phyloP scores from a whole-genome alignment of 2,888 invertebrate genomes.

The Pogonocherus hispidulus region DNA sequence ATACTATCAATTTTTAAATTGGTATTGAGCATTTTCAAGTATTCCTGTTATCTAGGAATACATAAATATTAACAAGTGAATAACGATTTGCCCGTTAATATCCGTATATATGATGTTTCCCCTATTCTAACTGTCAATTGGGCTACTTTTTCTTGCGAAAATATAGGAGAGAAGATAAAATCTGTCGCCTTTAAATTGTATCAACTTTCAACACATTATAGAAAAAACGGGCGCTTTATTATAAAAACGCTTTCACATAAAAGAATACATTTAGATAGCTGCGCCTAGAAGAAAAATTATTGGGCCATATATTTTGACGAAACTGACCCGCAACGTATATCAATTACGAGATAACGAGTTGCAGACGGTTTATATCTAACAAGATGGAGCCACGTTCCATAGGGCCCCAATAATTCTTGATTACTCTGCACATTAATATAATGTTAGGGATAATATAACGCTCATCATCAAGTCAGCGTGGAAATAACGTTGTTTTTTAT shows the following conservation, averaged over 20 bases:
- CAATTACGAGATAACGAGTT: conserved; percentile 16
- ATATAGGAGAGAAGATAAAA: not conserved
- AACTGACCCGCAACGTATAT: conserved; percentile 14
- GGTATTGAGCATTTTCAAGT: too few relatives aligned
- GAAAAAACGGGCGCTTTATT: not conserved
- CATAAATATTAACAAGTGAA: too few relatives aligned
- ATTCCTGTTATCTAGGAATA: too few relatives aligned
- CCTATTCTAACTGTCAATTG: too few relatives aligned
- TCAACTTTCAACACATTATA: not conserved
- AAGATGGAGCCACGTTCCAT: conserved; percentile 12
- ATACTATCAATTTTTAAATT: too few relatives aligned
- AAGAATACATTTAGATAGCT: conserved; percentile 9
- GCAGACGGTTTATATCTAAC: conserved; percentile 13
- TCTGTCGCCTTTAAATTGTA: not conserved
- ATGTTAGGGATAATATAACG: not conserved
- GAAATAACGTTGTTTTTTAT: not conserved
- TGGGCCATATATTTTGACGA: conserved; percentile 15
- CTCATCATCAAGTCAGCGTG: conserved; percentile 3
- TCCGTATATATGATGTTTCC: too few relatives aligned
- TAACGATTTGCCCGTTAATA: too few relatives aligned
- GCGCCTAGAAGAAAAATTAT: conserved; percentile 7
- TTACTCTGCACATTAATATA: conserved; percentile 12
- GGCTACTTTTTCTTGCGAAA: not conserved
- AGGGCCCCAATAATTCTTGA: conserved; percentile 11
- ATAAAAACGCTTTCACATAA: not conserved